phyloP scores from a whole-genome alignment of 53 echinoderm and acorn worm genomes.

The Zoroaster sp. region DNA sequence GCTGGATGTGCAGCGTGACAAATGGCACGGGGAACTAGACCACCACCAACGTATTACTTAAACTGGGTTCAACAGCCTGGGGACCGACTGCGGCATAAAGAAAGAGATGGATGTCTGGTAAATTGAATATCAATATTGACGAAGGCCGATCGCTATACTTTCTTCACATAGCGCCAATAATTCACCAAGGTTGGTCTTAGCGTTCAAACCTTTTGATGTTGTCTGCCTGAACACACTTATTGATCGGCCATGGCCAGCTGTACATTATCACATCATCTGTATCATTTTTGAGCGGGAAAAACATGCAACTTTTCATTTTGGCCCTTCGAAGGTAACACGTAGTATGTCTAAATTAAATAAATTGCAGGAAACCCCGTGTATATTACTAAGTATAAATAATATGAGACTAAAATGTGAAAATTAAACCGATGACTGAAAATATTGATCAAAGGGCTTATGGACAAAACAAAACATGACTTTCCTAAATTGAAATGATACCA shows the following conservation, averaged over 20 bases:
- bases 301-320: neutral
- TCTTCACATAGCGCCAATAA: slow-evolving; percentile 7
- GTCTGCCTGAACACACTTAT: neutral
- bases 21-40: neutral
- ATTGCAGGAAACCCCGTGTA: neutral
- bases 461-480: too few species aligned
- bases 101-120: neutral
- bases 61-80: slow-evolving; percentile 38
- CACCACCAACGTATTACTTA: neutral
- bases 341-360: neutral
- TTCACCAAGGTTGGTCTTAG: neutral
- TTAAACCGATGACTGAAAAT: neutral
- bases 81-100: neutral
- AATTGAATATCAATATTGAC: slow-evolving; percentile 27
- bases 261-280: slow-evolving; percentile 38
- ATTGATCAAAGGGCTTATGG: neutral
- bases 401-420: neutral
- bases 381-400: neutral
- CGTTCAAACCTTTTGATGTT: slow-evolving; percentile 41
- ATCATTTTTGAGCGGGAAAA: neutral
- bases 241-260: slow-evolving; percentile 12
- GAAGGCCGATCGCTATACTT: neutral
- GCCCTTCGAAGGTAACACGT: neutral
- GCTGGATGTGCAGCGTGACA: too few species aligned
- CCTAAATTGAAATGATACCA: too few species aligned